These are phyloP conservation scores for Thymallus thymallus DNA, from an alignment of 2,113 vertebrate species.

Conservation along the genomic window DNA sequence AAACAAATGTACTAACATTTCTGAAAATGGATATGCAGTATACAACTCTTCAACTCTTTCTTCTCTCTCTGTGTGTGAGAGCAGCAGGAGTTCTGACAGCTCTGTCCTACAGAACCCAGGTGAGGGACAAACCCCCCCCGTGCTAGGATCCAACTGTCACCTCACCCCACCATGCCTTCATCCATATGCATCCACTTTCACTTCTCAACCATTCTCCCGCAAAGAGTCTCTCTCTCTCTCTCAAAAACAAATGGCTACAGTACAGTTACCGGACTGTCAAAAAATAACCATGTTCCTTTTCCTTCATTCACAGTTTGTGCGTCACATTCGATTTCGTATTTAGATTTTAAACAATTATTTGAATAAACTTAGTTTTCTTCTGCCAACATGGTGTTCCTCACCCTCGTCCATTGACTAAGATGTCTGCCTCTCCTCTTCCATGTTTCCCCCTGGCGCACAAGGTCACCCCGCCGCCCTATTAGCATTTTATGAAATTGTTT, in stretches of 20 bases:
- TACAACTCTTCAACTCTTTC: too few relatives aligned
- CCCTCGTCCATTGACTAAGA: slow-evolving; percentile 55
- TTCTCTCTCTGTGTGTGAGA: neutral
- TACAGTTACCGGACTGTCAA: neutral
- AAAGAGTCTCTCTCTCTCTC: too few relatives aligned
- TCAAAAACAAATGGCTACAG: too few relatives aligned
- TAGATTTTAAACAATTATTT: too few relatives aligned
- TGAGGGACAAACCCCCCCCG: neutral
- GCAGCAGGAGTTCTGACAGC: neutral
- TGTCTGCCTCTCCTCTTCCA: slow-evolving; percentile 27
- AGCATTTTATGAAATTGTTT: slow-evolving; percentile 67
- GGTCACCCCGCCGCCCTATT: slow-evolving; percentile 66
- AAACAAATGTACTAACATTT: neutral
- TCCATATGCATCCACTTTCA: neutral
- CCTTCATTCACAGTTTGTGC: neutral
- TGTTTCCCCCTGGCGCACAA: slow-evolving; percentile 54
- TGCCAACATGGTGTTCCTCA: slow-evolving; percentile 11
- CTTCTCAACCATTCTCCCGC: neutral
- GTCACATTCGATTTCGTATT: neutral
- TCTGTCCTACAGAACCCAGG: neutral
- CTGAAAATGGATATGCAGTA: neutral
- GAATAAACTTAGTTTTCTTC: too few relatives aligned
- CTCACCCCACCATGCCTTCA: neutral
- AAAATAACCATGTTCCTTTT: neutral
- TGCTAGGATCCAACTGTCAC: neutral